Evolutionary conservation across 2,797 vertebrate genomes (phyloP), one percentile per base, ranked within the genome.

Genomic region (Podarcis lilfordi): DNA sequence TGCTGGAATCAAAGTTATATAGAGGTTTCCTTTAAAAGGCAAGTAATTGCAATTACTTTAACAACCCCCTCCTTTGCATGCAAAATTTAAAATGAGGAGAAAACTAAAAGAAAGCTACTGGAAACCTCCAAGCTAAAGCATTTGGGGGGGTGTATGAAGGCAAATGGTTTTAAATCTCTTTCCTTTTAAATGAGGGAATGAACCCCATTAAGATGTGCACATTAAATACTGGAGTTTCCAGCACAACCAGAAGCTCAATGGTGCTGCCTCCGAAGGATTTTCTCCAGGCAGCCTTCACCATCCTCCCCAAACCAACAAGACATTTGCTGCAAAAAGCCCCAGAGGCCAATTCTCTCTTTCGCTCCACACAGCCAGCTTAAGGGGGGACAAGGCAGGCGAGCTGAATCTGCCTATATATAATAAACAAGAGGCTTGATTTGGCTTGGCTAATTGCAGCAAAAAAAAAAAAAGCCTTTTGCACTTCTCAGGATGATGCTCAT

Each of bases 171-270:
- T n/a, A 1, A 68, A 71, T 10, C 15, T 17, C 71, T 10, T 4
- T 23, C 4, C 75, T 8, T 76, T 1, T 6, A 35, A 11, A n/a
- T 9, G 7, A 8, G 6, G n/a, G 55, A 27, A 86, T 59, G 27
- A 45, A 23, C 21, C 50, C 50, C 50, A 15, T 55, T 15, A 55
- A 55, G 75, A 88, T 78, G 17, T 2, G 19, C 43, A 77, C 71
- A 50, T 87, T 61, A 86, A 77, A 66, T 80, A 11, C 55, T 68
- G 64, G 1, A 66, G 82, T 85, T 89, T 90, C 27, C 80, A 71
- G 32, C 61, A 3, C 84, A 55, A 86, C 91, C 92, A 90, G 27
- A 40, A 17, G 23, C 77, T 21, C 32, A 2, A 7, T 17, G 3
- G 64, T 17, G 11, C 45, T n/a, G 25, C 27, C 64, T 71, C 21